A percentile compares a stretch with the other conserved stretches of the same genome.
These are phyloP conservation scores for Mesorhabditis sp. DNA, from an alignment of 2,888 invertebrate species.

Conservation along the genomic window DNA sequence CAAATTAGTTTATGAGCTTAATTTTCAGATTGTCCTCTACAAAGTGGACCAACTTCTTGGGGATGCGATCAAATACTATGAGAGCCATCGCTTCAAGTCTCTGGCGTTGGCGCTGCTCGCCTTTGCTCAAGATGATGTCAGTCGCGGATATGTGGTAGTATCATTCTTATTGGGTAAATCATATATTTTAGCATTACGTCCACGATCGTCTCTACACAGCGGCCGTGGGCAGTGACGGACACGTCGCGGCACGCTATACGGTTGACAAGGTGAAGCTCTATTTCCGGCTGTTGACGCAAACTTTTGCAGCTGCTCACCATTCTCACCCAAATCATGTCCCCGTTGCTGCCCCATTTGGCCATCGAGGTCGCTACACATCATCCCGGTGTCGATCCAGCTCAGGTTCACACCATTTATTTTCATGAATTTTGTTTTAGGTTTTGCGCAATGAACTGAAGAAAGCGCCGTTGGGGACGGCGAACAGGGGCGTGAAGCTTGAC, in stretches of 20 bases:
- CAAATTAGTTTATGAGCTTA: constrained; percentile 7
- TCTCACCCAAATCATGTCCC: constrained; percentile 40
- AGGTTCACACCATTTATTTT: constrained; percentile 8
- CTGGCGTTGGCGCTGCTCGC: neutral
- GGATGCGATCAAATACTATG: neutral
- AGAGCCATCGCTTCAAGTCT: neutral
- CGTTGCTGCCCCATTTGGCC: constrained; percentile 50
- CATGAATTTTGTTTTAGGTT: neutral
- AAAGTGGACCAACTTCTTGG: neutral
- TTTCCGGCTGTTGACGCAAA: neutral
- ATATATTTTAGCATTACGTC: constrained; percentile 42
- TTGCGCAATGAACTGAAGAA: neutral
- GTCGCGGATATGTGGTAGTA: neutral
- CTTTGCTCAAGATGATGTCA: constrained; percentile 2
- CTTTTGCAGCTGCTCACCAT: constrained; percentile 12
- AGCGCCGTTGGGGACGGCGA: neutral
- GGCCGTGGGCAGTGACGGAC: constrained; percentile 25
- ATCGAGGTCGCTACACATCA: constrained; percentile 43
- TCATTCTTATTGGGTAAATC: neutral
- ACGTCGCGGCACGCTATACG: constrained; percentile 47
- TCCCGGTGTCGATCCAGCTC: constrained; percentile 24
- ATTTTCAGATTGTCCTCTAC: constrained; percentile 1
- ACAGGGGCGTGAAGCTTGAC: neutral
- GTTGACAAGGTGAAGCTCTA: neutral
- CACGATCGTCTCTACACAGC: constrained; percentile 54